Conservation (phyloP, 1,140 invertebrate species). For the Dolichoris vasculosae region DNA sequence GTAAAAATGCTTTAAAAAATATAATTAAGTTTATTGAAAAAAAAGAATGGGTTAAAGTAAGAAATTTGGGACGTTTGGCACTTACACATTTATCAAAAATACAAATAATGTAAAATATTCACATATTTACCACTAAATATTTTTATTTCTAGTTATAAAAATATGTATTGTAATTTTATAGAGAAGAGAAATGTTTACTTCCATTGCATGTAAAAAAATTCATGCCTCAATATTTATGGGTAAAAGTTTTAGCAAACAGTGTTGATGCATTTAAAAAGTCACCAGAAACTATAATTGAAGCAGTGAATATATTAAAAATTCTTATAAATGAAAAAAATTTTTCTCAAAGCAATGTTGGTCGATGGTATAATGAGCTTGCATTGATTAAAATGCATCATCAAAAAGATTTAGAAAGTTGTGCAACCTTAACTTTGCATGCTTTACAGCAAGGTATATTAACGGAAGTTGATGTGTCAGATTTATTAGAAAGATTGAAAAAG, state of each 20-base stretch:
- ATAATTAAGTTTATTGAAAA: slow-evolving; percentile 52
- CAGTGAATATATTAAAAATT: slow-evolving; percentile 55
- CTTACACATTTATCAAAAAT: slow-evolving; percentile 43
- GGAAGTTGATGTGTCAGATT: slow-evolving; percentile 55
- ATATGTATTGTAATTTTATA: slow-evolving; percentile 41
- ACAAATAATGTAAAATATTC: slow-evolving; percentile 34
- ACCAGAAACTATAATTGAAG: slow-evolving; percentile 52
- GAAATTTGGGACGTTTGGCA: slow-evolving; percentile 53
- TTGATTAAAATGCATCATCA: slow-evolving; percentile 63
- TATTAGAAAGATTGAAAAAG: slow-evolving; percentile 60
- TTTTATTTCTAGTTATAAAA: slow-evolving; percentile 6
- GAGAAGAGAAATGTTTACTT: slow-evolving; percentile 50
- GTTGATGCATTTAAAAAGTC: slow-evolving; percentile 67
- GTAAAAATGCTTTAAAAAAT: slow-evolving; percentile 50
- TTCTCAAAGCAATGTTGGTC: slow-evolving; percentile 55
- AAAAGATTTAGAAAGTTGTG: slow-evolving; percentile 62
- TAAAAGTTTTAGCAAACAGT: slow-evolving; percentile 65
- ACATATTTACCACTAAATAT: slow-evolving; percentile 14
- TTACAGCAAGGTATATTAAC: slow-evolving; percentile 57
- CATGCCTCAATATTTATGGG: slow-evolving; percentile 61
- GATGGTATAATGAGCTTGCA: slow-evolving; percentile 65
- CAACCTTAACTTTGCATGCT: slow-evolving; percentile 56
- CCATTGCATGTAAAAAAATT: slow-evolving; percentile 64
- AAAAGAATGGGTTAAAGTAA: slow-evolving; percentile 61
- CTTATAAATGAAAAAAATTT: slow-evolving; percentile 61